These are phyloP conservation scores for Pseudois nayaur DNA, from an alignment of 2,113 vertebrate genomes.

Conservation along the genomic window DNA sequence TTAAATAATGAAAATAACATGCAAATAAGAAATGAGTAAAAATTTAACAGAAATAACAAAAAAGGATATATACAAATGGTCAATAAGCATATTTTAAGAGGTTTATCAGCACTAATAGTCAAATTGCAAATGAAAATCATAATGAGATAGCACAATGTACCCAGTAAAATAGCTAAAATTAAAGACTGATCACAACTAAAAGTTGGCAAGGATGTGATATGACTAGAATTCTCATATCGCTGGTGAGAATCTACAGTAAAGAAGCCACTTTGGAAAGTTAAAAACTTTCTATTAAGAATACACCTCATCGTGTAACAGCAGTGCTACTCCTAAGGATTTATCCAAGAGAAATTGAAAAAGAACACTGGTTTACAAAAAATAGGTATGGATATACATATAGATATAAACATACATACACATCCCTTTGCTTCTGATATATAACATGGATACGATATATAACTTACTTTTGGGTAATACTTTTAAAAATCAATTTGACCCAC, in stretches of 20 bases:
- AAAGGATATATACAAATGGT: background rate
- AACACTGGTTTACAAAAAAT: background rate
- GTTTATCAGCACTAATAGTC: background rate
- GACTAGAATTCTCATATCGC: background rate
- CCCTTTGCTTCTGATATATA: background rate
- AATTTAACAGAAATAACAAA: background rate
- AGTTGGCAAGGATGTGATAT: background rate
- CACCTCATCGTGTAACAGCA: background rate
- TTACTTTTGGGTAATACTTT: background rate
- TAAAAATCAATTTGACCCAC: background rate
- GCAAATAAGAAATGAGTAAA: background rate
- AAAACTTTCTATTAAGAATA: background rate
- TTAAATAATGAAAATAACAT: background rate
- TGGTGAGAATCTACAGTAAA: background rate
- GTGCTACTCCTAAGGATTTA: background rate
- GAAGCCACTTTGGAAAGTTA: background rate
- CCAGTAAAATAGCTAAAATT: background rate
- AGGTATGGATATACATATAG: background rate
- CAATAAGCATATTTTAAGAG: background rate
- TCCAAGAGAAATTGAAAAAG: background rate
- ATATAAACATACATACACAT: background rate
- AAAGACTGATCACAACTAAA: background rate
- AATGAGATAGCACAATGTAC: background rate
- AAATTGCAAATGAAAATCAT: background rate
- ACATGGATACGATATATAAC: background rate